Percentiles rank a stretch among this genome's conserved stretches.
Evolutionary conservation across 2,113 vertebrate genomes (phyloP).

Genomic region (Colistium nudipinnis): DNA sequence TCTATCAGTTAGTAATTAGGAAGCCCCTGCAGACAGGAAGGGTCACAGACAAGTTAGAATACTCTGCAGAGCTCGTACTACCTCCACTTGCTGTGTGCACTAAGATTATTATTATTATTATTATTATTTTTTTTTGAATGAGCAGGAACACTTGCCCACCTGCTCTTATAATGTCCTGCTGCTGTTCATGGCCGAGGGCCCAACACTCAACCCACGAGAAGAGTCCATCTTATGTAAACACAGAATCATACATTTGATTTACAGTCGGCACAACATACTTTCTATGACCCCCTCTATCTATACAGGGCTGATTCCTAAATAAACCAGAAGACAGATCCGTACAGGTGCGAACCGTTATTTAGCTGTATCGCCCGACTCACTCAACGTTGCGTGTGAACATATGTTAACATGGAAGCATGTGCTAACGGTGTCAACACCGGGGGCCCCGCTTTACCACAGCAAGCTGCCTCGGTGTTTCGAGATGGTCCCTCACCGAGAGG

Average conservation of each 20-base stretch:
- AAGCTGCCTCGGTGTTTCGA: constrained; percentile 60
- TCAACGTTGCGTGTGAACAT: constrained; percentile 37
- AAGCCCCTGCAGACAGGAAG: constrained; percentile 37
- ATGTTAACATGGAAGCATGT: constrained; percentile 55
- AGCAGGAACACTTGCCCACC: no score
- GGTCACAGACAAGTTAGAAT: constrained; percentile 21
- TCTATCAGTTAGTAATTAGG: constrained; percentile 67
- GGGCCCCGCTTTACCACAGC: constrained; percentile 72
- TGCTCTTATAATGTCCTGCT: no score
- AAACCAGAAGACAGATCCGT: no score
- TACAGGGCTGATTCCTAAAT: no score
- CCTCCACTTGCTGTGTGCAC: neutral
- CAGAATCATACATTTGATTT: no score
- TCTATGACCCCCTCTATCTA: no score
- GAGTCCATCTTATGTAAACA: no score
- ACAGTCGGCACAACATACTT: no score
- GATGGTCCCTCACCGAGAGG: constrained; percentile 50
- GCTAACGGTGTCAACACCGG: constrained; percentile 33
- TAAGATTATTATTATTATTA: neutral
- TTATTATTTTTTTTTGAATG: neutral
- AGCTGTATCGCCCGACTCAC: constrained; percentile 41
- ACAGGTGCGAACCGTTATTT: constrained; percentile 19
- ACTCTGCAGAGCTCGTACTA: neutral
- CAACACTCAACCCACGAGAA: no score
- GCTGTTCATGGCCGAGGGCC: no score